Evolutionary conservation across 2,888 invertebrate species (phyloP), one percentile per base, ranked within the genome.

Genomic region (Eulithis prunata): DNA sequence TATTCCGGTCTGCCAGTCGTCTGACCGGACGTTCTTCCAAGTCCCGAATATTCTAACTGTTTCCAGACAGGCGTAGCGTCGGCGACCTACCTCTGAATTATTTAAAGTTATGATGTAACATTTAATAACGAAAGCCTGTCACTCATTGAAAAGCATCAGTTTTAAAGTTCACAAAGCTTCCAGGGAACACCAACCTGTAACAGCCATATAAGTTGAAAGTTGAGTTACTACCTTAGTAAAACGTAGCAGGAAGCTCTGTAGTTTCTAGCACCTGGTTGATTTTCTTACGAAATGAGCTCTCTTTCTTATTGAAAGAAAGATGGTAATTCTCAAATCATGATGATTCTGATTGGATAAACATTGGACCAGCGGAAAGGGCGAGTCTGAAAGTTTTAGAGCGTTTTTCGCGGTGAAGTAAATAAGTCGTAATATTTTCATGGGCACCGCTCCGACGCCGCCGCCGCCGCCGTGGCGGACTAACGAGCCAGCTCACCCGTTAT

Each of bases 381-480:
- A 2, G 32, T 58, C 43, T 56, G 47, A 61, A 82, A 84, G 6
- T 61, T 71, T 70, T 53, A 47, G 85, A 87, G 79, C 84, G 82
- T 84, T 83, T n/a, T 84, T 84, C 78, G 85, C 80, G 81, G 82
- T 89, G 87, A 87, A 89, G 88, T 90, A 90, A 90, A 90, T 90
- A 90, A 88, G 84, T 89, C 89, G 90, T 91, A 90, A 91, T 90
- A 89, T 87, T 90, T 90, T 87, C 87, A 88, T 88, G 85, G 85
- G 88, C 88, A 88, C 88, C 87, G 87, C 86, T 28, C 46, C 81
- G n/a, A n/a, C n/a, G 84, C 77, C n/a, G 85, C 41, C 8, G 63
- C 54, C 38, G 57, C 52, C 52, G 45, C 41, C 56, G 84, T 86
- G 69, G 69, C 73, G 65, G 86, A 84, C 87, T 84, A 83, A 78